Conservation (phyloP, 2,797 vertebrate species). For the Coracias cyanogaster region DNA sequence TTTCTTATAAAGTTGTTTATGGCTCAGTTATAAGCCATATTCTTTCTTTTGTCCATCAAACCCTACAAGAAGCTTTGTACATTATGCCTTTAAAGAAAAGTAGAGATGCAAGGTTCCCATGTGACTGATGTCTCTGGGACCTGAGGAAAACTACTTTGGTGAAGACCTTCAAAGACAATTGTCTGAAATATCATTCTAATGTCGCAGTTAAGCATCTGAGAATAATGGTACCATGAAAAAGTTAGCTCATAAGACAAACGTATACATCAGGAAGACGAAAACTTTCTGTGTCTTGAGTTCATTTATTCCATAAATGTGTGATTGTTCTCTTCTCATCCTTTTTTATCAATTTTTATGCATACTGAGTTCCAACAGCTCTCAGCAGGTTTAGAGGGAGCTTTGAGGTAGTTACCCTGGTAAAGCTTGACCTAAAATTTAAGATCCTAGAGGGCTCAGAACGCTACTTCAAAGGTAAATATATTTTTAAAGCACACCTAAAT, state of each 20-base stretch:
- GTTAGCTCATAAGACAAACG: neutral
- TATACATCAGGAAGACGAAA: neutral
- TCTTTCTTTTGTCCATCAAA: neutral
- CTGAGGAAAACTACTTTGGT: neutral
- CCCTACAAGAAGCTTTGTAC: neutral
- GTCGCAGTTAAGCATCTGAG: neutral
- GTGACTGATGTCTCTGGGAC: neutral
- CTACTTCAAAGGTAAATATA: constrained; percentile 4
- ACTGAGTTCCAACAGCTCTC: neutral
- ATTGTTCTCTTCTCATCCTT: neutral
- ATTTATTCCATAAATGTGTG: neutral
- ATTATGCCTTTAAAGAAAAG: neutral
- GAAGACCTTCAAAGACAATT: neutral
- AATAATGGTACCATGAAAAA: neutral
- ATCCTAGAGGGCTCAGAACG: neutral
- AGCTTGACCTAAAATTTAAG: neutral
- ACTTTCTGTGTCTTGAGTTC: neutral
- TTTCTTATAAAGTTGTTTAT: neutral
- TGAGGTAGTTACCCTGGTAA: neutral
- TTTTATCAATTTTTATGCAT: neutral
- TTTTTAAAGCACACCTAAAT: constrained; percentile 21
- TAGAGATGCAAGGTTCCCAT: neutral
- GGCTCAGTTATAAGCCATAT: neutral
- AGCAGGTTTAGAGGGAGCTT: neutral
- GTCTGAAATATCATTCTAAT: neutral